Evolutionary conservation across 2,113 vertebrate species (phyloP).

Genomic region (Petrocephalus zakoni): DNA sequence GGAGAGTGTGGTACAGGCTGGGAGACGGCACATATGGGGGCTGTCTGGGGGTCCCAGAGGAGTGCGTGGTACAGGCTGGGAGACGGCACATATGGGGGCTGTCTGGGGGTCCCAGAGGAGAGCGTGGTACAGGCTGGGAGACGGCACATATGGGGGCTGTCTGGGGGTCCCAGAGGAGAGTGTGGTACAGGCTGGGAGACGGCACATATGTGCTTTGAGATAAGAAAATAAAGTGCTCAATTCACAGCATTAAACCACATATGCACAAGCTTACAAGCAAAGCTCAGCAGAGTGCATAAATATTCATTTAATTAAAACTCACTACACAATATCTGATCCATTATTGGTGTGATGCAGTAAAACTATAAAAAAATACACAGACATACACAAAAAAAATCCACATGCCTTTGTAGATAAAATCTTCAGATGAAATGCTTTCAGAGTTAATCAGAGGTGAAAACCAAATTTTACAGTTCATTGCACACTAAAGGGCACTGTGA

Average conservation of each 20-base stretch:
- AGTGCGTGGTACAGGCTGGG: too few relatives aligned
- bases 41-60: too few relatives aligned
- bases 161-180: too few relatives aligned
- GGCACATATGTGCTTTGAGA: background rate
- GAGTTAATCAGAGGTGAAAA: constrained; percentile 5
- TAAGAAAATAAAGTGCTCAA: background rate
- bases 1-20: too few relatives aligned
- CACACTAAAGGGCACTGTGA: background rate
- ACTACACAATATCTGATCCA: background rate
- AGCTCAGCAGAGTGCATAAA: background rate
- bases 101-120: too few relatives aligned
- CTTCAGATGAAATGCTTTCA: background rate
- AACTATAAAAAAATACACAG: background rate
- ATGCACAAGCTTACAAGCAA: constrained; percentile 2
- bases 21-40: too few relatives aligned
- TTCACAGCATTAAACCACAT: background rate
- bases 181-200: too few relatives aligned
- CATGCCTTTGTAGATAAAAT: background rate
- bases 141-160: too few relatives aligned
- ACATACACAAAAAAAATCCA: background rate
- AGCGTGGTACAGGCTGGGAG: too few relatives aligned
- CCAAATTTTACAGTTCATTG: constrained; percentile 5
- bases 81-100: too few relatives aligned
- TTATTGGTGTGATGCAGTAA: background rate
- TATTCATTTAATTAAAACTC: background rate